Base-by-base conservation (phyloP, 2,888 invertebrate genomes). In the Pseudococcus longispinus region DNA sequence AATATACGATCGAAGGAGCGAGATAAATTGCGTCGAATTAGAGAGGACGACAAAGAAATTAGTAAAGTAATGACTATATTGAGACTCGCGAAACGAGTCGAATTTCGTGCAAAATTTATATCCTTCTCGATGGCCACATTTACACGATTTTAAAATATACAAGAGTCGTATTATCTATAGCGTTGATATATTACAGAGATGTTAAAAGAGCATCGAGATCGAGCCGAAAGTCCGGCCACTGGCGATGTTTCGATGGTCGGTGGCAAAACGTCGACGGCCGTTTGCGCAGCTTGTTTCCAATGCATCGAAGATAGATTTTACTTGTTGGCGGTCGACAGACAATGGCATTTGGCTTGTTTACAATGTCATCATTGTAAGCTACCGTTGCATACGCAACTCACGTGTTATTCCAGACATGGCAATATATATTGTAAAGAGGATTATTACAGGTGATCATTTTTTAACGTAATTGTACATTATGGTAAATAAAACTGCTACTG, bases 391-490 rank as follows among this genome's bases (percentile, higher is more conserved):
- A 93, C 95, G 9, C 96, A 97, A 90, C 92, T 95, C 88, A 96
- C 96, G 89, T 97, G 97, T 91, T 98, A 97, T 91, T 95, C 96
- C 13, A 92, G 96, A 89, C 96, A 97, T 90, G 96, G 96, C 86
- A 95, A 95, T 90, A 97, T 97, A 89, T 97, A 96, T 91, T 98
- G 97, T 93, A 97, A 97, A 91, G 96, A 97, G 90, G 97, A 98
- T 91, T 98, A 97, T 91, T 96, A 96, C 92, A 95, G 97, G 97
- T 97, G 91, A 92, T 46, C 92, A 29, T 9, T 60, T 60, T 60
- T 46, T 46, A 46, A 37, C 37, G 37, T 37, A 37, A 37, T 37
- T 37, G 37, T 37, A 37, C 5, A 37, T 8, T 37, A 37, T 37
- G 5, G 37, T 6, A 4, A 5, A 5, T 9, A 37, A 6, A 37